Evolutionary conservation across 2,113 vertebrate species (phyloP), one percentile per base, ranked within the genome.

Genomic region (Megalops atlanticus): DNA sequence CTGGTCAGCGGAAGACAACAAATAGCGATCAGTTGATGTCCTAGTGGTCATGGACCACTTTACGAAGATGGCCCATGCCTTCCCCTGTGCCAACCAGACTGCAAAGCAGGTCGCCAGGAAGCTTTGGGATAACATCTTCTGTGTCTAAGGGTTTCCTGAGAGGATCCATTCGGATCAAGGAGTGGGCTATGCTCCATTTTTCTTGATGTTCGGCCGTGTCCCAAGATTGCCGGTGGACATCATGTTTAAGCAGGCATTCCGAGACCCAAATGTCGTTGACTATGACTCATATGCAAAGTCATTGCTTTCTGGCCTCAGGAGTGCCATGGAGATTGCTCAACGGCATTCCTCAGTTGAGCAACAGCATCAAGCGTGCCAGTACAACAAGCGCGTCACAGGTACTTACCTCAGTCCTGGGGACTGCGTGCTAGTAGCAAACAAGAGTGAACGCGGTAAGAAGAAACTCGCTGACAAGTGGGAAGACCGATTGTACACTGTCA

Each of bases 1-100:
- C 35, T 77, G 81, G 75, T 31, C 15, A 21, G 64, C 52, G n/a
- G 64, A 82, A 18, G 74, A 79, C 15, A n/a, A 18, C 15, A 71
- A 77, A 16, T 52, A 79, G 64, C 5, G 38, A 12, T 79, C 81
- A 18, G 38, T 82, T 16, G 58, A 82, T 52, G 74, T 79, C 18
- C 77, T 82, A 14, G 81, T 77, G 4, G 10, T 82, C 15, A 81
- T 49, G 74, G 79, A 80, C 43, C 68, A 74, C 35, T 80, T 80
- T n/a, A 78, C 77, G 8, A 77, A 77, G 78, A 47, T 80, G 38
- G 71, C 24, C 7, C 41, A 68, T 16, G 54, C 24, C 2, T 73
- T 78, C 58, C 76, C 64, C 16, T 71, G 40, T 64, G 70, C 40
- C 45, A 80, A 73, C 36, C 69, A 80, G 43, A 72, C 18, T 27